Base-by-base conservation (phyloP, 2,888 invertebrate species). In the Macroteleia sp. region DNA sequence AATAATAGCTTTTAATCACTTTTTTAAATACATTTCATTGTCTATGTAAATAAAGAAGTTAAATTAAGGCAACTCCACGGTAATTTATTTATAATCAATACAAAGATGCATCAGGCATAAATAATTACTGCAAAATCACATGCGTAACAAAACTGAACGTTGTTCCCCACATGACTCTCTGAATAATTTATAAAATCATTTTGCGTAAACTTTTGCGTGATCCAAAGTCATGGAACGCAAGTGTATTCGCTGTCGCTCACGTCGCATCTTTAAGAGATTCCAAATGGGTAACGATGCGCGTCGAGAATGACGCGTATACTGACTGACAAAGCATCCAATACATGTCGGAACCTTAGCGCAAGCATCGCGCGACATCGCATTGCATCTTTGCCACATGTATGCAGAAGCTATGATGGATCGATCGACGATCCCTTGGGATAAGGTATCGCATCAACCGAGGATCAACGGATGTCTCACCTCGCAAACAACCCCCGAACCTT, bases 371-470 rank as follows among this genome's bases (percentile, higher is more conserved):
- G 64, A 70, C 52, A 70, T 19, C 39, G 62, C 36, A 62, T 61
- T 69, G 74, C 77, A 77, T 77, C 20, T 56, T 30, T 8, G 52
- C 52, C 56, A 59, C 70, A 79, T 54, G 76, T 61, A 81, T 80
- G 81, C 80, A 76, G 64, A 81, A 82, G 80, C 77, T 80, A 81
- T 87, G 88, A 88, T 87, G 86, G 88, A 89, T 90, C 87, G 87
- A 87, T 87, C 83, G 83, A 81, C 80, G 87, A 90, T 90, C 88
- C 87, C 86, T 71, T 16, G 86, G 89, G 89, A 89, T 89, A 88
- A 88, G 79, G 80, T 82, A 82, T 83, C 86, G 85, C 85, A 89
- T 89, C 86, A 90, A 84, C 77, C 78, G 69, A 85, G 88, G 88
- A 89, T 90, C 89, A 89, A 85, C 83, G 83, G 83, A 84, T 66